These are phyloP conservation scores for Cerceris rybyensis DNA, from an alignment of 2,888 invertebrate genomes.

Conservation along the genomic window DNA sequence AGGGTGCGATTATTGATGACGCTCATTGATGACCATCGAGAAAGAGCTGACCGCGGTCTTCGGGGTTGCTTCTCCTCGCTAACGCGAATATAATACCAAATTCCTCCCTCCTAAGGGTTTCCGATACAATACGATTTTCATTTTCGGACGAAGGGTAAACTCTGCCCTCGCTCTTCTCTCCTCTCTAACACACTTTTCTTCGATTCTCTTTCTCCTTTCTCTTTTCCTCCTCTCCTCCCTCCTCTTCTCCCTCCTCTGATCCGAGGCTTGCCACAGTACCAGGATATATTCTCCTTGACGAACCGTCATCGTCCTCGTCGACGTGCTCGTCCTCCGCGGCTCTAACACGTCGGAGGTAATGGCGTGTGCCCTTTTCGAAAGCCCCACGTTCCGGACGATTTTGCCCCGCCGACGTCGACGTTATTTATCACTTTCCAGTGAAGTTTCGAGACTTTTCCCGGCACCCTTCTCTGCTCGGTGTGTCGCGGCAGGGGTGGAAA, in stretches of 20 bases:
- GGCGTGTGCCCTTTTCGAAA: constrained; percentile 73
- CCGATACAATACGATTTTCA: constrained; percentile 71
- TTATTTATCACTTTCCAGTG: constrained; percentile 73
- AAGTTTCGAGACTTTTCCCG: constrained; percentile 49
- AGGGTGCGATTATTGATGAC: constrained; percentile 72
- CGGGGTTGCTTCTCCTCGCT: constrained; percentile 57
- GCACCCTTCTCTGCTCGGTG: constrained; percentile 22
- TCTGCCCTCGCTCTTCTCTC: constrained; percentile 37
- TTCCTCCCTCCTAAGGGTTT: constrained; percentile 53
- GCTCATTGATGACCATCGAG: constrained; percentile 67
- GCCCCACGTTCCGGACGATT: constrained; percentile 77
- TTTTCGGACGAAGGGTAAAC: constrained; percentile 64
- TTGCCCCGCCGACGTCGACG: constrained; percentile 70
- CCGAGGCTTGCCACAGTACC: constrained; percentile 37
- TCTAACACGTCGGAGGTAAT: constrained; percentile 76
- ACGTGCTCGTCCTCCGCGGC: constrained; percentile 35
- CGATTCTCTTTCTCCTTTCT: constrained; percentile 17
- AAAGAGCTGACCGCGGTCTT: constrained; percentile 69
- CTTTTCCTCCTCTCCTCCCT: constrained; percentile 16
- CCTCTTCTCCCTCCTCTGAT: background rate
- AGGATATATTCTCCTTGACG: constrained; percentile 50
- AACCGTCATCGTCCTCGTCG: constrained; percentile 24
- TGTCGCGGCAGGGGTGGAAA: constrained; percentile 34
- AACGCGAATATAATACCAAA: constrained; percentile 73
- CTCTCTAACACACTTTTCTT: constrained; percentile 2